These are phyloP conservation scores for Pluvianellus socialis DNA, from an alignment of 2,113 vertebrate genomes.

Conservation along the genomic window DNA sequence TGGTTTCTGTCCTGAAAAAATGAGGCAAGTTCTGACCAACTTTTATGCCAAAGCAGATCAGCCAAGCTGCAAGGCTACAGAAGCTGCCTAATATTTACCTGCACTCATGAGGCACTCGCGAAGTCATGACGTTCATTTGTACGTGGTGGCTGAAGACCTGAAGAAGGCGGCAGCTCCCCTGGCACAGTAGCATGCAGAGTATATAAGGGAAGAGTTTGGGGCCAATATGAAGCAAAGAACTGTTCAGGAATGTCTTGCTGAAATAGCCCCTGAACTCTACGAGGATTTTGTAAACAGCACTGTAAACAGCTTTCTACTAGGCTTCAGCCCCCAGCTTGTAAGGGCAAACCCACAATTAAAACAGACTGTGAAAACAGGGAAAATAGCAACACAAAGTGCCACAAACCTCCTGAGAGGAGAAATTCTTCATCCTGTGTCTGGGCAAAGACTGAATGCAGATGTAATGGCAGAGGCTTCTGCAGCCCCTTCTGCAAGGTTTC, in stretches of 20 bases:
- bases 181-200: neutral
- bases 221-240: neutral
- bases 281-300: neutral
- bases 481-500: neutral
- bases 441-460: neutral
- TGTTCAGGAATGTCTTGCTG: neutral
- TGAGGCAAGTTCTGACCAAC: neutral
- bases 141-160: accelerated
- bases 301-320: neutral
- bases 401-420: conserved; percentile 1
- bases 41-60: neutral
- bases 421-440: neutral
- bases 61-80: neutral
- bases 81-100: neutral
- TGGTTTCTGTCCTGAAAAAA: neutral
- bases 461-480: neutral
- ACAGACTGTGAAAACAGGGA: neutral
- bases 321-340: neutral
- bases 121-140: neutral
- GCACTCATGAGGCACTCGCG: neutral
- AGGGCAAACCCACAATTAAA: conserved; percentile 27
- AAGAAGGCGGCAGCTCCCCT: neutral
- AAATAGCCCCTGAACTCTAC: neutral
- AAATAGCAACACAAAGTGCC: conserved; percentile 14
- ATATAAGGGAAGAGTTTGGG: neutral